Conservation (phyloP, 2,797 vertebrate genomes). For the Caiman crocodilus region DNA sequence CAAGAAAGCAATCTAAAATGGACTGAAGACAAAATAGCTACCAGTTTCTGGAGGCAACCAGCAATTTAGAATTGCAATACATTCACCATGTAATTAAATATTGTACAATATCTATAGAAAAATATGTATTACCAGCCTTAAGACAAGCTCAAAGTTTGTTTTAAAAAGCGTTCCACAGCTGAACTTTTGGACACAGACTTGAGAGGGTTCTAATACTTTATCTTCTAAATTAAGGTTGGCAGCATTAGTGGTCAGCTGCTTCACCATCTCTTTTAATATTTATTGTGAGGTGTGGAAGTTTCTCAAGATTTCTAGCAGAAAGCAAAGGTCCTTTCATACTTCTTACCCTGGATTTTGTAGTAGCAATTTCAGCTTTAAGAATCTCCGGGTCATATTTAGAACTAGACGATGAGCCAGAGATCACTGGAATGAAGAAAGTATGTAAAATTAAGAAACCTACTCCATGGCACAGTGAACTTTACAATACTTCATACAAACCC, state of each 20-base stretch:
- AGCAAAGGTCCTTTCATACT: background rate
- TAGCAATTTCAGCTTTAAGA: conserved; percentile 97
- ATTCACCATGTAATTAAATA: background rate
- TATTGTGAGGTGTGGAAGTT: background rate
- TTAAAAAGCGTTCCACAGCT: background rate
- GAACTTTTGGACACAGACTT: fast-evolving
- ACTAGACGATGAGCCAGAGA: conserved; percentile 94
- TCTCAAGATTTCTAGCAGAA: background rate
- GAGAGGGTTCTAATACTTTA: background rate
- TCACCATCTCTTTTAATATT: background rate
- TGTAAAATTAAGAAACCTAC: conserved; percentile 31
- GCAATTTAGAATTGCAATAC: background rate
- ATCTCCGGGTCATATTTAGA: conserved; percentile 98
- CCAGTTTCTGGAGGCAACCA: conserved; percentile 23
- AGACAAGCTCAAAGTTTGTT: background rate
- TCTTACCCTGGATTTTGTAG: conserved; percentile 96
- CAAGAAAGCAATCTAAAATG: conserved; percentile 3
- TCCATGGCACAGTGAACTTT: background rate
- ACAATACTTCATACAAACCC: background rate
- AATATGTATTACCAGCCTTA: background rate
- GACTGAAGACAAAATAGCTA: conserved; percentile 45
- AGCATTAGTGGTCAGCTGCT: background rate
- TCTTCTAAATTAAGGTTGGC: background rate
- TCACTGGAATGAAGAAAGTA: conserved; percentile 84
- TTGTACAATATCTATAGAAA: background rate